A percentile compares a stretch with the other conserved stretches of the same genome.
Conservation (phyloP, 2,797 vertebrate species). For the Monodelphis domestica region DNA sequence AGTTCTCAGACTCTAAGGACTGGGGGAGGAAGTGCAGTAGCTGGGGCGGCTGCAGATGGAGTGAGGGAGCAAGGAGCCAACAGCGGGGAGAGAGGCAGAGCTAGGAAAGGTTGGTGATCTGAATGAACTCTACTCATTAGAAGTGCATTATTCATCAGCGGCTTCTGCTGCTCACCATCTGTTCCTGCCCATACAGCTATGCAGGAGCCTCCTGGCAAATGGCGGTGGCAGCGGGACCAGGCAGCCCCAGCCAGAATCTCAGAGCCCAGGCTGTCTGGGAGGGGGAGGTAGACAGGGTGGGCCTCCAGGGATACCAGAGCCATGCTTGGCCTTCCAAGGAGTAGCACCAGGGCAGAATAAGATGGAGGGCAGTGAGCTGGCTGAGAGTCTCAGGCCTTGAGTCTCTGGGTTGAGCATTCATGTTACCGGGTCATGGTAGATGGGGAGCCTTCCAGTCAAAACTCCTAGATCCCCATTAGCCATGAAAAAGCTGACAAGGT, state of each 20-base stretch:
- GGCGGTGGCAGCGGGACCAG: not conserved
- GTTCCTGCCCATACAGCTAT: slow-evolving; percentile 53
- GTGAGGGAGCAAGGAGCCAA: slow-evolving; percentile 19
- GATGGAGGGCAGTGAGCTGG: not conserved
- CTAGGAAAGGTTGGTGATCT: slow-evolving; percentile 35
- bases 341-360: not conserved
- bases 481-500: not conserved
- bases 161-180: slow-evolving; percentile 76
- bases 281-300: not conserved
- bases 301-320: not conserved
- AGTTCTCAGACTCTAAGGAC: not conserved
- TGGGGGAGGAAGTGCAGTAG: not conserved
- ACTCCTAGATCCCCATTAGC: not conserved
- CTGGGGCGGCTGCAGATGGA: not conserved
- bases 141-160: not conserved
- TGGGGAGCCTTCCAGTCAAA: not conserved
- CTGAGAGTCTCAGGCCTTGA: not conserved
- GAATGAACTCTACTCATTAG: slow-evolving; percentile 65
- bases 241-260: not conserved
- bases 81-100: not conserved
- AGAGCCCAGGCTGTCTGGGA: not conserved
- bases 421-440: not conserved
- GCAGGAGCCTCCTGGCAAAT: not conserved
- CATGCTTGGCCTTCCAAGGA: not conserved
- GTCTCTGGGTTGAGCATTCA: not conserved